Conservation (phyloP, 2,797 vertebrate species). For the Austrolebias charrua region DNA sequence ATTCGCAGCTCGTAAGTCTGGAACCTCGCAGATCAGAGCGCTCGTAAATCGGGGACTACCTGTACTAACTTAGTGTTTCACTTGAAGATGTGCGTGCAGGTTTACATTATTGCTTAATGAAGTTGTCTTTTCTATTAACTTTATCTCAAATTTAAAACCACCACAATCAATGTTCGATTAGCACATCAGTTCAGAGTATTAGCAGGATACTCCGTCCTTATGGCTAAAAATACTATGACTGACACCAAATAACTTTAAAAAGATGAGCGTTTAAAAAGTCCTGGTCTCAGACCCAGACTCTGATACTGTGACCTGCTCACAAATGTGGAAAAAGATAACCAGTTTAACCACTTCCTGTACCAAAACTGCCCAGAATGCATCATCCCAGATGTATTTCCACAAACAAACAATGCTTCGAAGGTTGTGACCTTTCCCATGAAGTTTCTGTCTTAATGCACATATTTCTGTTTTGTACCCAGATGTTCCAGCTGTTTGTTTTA, state of each 20-base stretch:
- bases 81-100: too few species aligned
- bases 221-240: background rate
- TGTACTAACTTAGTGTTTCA: too few species aligned
- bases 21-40: too few species aligned
- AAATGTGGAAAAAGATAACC: conserved; percentile 11
- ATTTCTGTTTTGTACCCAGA: conserved; percentile 8
- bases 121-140: too few species aligned
- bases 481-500: background rate
- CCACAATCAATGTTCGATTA: too few species aligned
- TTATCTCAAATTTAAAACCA: too few species aligned
- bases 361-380: conserved; percentile 28
- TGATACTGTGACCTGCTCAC: background rate
- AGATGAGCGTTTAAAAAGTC: background rate
- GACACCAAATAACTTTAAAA: too few species aligned
- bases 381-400: conserved; percentile 31
- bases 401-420: conserved; percentile 13
- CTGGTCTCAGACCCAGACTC: background rate
- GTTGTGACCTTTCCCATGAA: conserved; percentile 47
- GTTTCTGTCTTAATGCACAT: background rate
- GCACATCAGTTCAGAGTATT: too few species aligned
- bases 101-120: too few species aligned
- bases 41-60: too few species aligned
- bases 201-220: too few species aligned
- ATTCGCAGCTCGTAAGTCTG: too few species aligned
- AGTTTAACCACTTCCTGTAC: conserved; percentile 39